Evolutionary conservation across 2,797 vertebrate genomes (phyloP).

Genomic region (Siniperca undulata): DNA sequence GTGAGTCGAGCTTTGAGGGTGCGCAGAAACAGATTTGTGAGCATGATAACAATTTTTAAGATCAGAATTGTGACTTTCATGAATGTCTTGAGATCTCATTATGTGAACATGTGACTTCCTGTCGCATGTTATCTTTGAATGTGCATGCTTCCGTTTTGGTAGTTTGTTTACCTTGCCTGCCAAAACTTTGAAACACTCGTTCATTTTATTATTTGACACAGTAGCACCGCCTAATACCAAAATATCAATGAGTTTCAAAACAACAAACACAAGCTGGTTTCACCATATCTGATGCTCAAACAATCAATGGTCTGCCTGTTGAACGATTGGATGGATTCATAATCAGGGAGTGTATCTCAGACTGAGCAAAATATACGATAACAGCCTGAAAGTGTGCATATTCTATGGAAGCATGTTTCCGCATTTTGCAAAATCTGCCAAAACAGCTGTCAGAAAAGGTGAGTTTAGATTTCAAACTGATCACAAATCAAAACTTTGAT

Average conservation of each 20-base stretch:
- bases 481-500: neutral
- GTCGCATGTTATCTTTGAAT: neutral
- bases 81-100: neutral
- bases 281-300: neutral
- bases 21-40: neutral
- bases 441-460: neutral
- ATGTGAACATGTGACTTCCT: neutral
- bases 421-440: neutral
- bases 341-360: neutral
- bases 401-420: neutral
- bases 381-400: neutral
- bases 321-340: neutral
- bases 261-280: neutral
- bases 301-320: neutral
- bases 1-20: neutral
- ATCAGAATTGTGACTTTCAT: neutral
- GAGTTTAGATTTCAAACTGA: neutral
- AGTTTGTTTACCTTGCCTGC: neutral
- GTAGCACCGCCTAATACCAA: too few species aligned
- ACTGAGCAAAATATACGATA: neutral
- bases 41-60: neutral
- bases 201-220: neutral
- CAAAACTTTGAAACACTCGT: conserved; percentile 8
- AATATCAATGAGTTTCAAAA: conserved; percentile 1
- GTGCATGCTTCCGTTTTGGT: neutral